phyloP scores from a whole-genome alignment of 2,888 invertebrate species.

The Opisthograptis luteolata region DNA sequence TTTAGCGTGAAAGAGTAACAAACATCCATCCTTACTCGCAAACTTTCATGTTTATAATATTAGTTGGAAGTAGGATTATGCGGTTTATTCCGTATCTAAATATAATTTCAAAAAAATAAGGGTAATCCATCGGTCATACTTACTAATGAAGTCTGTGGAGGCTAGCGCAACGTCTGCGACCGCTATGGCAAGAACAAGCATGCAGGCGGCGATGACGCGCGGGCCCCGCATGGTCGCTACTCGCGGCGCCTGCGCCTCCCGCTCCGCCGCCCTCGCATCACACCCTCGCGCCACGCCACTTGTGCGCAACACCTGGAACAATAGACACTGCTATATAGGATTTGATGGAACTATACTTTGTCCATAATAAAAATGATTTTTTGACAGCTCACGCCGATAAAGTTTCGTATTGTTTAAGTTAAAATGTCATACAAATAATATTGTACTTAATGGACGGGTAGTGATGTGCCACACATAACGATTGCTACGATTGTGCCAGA shows the following conservation, averaged over 20 bases:
- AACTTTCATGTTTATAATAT: no score
- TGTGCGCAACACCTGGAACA: constrained; percentile 67
- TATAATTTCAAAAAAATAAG: no score
- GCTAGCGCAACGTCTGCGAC: constrained; percentile 51
- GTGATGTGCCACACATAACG: no score
- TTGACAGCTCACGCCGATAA: no score
- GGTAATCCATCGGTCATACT: no score
- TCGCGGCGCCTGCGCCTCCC: constrained; percentile 78
- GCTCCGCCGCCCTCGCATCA: constrained; percentile 76
- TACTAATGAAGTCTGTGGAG: constrained; percentile 60
- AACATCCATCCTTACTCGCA: no score
- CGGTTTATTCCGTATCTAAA: no score
- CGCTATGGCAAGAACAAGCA: constrained; percentile 60
- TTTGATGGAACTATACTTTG: no score
- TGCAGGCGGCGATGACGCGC: constrained; percentile 64
- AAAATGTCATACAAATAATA: neutral
- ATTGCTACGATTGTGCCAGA: no score
- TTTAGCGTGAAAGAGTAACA: no score
- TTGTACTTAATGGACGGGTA: neutral
- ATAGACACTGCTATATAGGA: no score
- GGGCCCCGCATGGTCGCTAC: constrained; percentile 79
- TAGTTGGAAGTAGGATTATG: no score
- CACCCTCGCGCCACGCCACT: constrained; percentile 76
- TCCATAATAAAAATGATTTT: neutral
- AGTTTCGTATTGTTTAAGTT: neutral